These are phyloP conservation scores for Trididemnum clinides DNA, from an alignment of 23 tunicate genomes.

Conservation along the genomic window DNA sequence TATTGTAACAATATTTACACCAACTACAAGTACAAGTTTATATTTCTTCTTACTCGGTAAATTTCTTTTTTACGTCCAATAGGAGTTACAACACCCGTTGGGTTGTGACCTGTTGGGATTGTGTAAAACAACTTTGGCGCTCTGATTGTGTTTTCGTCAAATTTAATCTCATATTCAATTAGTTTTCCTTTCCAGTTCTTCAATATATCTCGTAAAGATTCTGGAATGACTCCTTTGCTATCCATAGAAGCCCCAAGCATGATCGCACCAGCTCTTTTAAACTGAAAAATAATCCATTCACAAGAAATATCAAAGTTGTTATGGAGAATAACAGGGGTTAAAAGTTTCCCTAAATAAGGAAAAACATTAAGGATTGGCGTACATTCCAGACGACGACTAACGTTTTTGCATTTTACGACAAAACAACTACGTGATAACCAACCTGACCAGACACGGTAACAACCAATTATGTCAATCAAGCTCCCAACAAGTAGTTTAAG, in stretches of 20 bases:
- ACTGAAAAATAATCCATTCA: neutral
- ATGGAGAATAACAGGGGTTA: too few species aligned
- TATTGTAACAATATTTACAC: too few species aligned
- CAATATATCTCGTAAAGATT: neutral
- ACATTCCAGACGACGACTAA: neutral
- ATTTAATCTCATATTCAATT: neutral
- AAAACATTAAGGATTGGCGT: neutral
- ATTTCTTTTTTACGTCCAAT: conserved; percentile 50
- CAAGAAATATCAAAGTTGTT: too few species aligned
- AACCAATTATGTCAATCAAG: too few species aligned
- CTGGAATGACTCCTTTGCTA: conserved; percentile 22
- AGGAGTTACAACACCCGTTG: conserved; percentile 49
- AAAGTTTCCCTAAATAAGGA: neutral
- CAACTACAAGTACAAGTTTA: neutral
- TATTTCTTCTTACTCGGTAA: conserved; percentile 3
- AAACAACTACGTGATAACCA: too few species aligned
- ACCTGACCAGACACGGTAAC: too few species aligned
- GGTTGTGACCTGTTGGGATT: conserved; percentile 76
- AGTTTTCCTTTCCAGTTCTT: neutral
- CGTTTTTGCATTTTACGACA: too few species aligned
- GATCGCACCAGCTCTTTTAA: neutral
- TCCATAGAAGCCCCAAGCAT: conserved; percentile 21
- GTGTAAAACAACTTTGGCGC: conserved; percentile 55
- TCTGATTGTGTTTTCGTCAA: neutral
- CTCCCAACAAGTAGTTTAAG: too few species aligned